Evolutionary conservation across 1,140 invertebrate species (phyloP).

Genomic region (Drosophila ogumai): DNA sequence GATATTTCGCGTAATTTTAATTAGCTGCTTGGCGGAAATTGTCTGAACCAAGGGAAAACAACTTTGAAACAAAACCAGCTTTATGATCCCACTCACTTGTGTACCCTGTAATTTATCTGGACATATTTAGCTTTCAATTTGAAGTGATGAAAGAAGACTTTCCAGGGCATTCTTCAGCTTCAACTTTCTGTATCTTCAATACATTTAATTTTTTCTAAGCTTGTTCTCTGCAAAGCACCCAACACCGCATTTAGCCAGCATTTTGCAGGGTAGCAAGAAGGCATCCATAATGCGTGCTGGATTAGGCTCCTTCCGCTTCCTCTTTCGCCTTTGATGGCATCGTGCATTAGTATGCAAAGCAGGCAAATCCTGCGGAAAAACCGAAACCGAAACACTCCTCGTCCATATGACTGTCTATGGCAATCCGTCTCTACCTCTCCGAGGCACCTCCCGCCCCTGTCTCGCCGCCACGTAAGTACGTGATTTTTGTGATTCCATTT

Average conservation of each 20-base stretch:
- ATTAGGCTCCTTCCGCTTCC: constrained; percentile 45
- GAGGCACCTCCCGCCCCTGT: not conserved
- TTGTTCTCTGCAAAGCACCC: not conserved
- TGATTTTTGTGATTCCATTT: constrained; percentile 77
- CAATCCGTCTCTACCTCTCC: not conserved
- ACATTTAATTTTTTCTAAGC: not conserved
- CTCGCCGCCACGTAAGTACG: constrained; percentile 54
- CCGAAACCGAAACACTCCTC: constrained; percentile 63
- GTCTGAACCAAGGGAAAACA: constrained; percentile 38
- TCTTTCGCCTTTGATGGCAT: constrained; percentile 19
- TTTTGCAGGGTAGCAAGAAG: constrained; percentile 2
- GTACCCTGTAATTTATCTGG: constrained; percentile 17
- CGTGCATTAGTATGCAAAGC: constrained; percentile 76
- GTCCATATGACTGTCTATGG: constrained; percentile 35
- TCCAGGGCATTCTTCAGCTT: too few relatives aligned
- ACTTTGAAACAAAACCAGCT: not conserved
- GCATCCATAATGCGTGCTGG: constrained; percentile 32
- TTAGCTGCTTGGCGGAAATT: constrained; percentile 71
- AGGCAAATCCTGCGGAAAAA: constrained; percentile 55
- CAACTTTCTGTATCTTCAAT: not conserved
- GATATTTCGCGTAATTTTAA: constrained; percentile 75
- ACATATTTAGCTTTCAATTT: not conserved
- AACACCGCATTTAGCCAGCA: not conserved
- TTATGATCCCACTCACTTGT: too few relatives aligned
- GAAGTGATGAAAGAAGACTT: not conserved